Evolutionary conservation across 2,113 vertebrate genomes (phyloP).

Genomic region (Diadophis punctatus): DNA sequence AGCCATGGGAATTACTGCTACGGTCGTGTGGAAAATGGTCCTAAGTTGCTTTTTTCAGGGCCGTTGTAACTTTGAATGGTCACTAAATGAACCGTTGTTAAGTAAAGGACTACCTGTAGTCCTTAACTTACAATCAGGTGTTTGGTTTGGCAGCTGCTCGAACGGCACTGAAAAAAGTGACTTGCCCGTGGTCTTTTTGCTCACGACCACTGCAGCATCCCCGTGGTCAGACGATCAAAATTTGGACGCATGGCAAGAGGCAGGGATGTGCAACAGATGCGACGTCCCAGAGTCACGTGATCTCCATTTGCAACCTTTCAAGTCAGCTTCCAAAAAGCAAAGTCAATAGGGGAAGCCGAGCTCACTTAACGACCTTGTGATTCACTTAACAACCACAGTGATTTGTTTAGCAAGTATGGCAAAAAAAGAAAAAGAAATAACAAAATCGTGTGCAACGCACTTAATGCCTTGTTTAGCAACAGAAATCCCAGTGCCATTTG

Average conservation of each 20-base stretch:
- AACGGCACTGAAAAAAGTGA: not conserved
- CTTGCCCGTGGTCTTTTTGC: not conserved
- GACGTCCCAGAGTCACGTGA: accelerated
- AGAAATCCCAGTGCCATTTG: not conserved
- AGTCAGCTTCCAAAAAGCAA: not conserved
- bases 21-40: too few relatives aligned
- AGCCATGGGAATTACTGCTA: too few relatives aligned
- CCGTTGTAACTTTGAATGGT: too few relatives aligned
- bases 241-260: not conserved
- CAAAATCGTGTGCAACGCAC: not conserved
- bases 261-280: not conserved
- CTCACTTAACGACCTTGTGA: too few relatives aligned
- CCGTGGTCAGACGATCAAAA: not conserved
- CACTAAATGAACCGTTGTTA: too few relatives aligned
- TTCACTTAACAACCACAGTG: not conserved
- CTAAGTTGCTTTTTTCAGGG: too few relatives aligned
- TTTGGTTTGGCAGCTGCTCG: not conserved
- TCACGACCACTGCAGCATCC: not conserved
- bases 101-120: too few relatives aligned
- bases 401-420: not conserved
- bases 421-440: not conserved
- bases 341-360: not conserved
- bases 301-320: not conserved
- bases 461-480: not conserved
- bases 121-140: too few relatives aligned